Base-by-base conservation (phyloP, 2,797 vertebrate species). In the Notolabrus celidotus region DNA sequence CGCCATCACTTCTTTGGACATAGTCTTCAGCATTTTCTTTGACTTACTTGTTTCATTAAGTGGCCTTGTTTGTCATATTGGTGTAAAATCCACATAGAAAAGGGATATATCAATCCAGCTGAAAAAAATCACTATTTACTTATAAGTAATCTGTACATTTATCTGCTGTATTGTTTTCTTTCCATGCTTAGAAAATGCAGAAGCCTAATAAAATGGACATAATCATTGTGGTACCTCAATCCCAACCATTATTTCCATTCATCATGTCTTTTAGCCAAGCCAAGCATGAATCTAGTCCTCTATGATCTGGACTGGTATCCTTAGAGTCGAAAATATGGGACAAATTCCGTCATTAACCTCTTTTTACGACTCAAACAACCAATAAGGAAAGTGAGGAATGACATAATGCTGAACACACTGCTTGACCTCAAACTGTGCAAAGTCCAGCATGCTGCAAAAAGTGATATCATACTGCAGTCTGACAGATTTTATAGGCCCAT, bases 401-500 rank as follows among this genome's bases (percentile, higher is more conserved):
- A 39, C 62, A 51, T 22, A 14, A 55, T 45, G 25, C 34, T 64
- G 41, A 61, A 53, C 8, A 19, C 36, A 47, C 34, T 0, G 27
- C n/a, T 19, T 50, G 50, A 56, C 12, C 29, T 3, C 11, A 38
- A 49, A 16, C 16, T 20, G 60, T 50, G 42, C 39, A 60, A 56
- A 47, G 53, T 38, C 60, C 17, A 16, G 57, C 53, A 33, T 52
- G 27, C 46, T 10, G n/a, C 16, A 27, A n/a, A n/a, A 23, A 17
- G 51, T 38, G 39, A 52, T 29, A 36, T 19, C 16, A 5, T 15
- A 5, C 29, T 33, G 39, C 50, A 67, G 49, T 60, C 65, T 31
- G 29, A 76, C 61, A 47, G 31, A 51, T 76, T 68, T 63, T 49
- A 60, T 36, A 14, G 39, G 41, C 34, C 12, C 7, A 6, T 25